Base-by-base conservation (phyloP, 2,888 invertebrate genomes). In the Priocnemis perturbator region DNA sequence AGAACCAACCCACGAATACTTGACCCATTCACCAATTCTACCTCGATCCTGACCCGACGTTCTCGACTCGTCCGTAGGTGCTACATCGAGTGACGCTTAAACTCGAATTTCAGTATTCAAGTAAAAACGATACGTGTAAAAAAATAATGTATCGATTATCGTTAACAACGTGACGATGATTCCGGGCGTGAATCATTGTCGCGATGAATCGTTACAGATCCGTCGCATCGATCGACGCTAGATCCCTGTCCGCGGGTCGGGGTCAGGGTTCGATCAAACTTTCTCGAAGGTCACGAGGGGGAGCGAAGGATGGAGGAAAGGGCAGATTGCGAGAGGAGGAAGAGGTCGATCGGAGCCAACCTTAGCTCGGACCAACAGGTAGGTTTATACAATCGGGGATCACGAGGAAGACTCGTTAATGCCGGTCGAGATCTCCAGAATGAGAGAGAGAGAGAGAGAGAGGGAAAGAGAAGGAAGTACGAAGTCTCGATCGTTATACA, bases 181-280 rank as follows among this genome's bases (percentile, higher is more conserved):
- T 37, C 7, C 37, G 11, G 11, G 14, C 11, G 37, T 37, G 14
- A 11, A 37, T 37, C 37, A 37, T 11, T 70, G 73, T 67, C 73
- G 74, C 11, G 37, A 37, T 37, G 37, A 68, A 58, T 52, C 68
- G 74, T 74, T 70, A 65, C 73, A 68, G 74, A 74, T 74, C 74
- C 75, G 75, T 76, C 76, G 53, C 67, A 72, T 73, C 66, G 70
- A 57, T 52, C 59, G 62, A 20, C 60, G 75, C 72, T 72, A 76
- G 73, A 76, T 70, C 52, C n/a, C 23, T 55, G 53, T 57, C 57
- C 50, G 21, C 45, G 48, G 64, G 61, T 62, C 66, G 60, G 61
- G 55, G 77, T 79, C 81, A 80, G 74, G 81, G 73, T 71, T 77
- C 70, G 79, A 82, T 82, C 81, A 80, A 82, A 82, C 81, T 82